These are phyloP conservation scores for Podocnemis expansa DNA, from an alignment of 2,113 vertebrate species.

Conservation along the genomic window DNA sequence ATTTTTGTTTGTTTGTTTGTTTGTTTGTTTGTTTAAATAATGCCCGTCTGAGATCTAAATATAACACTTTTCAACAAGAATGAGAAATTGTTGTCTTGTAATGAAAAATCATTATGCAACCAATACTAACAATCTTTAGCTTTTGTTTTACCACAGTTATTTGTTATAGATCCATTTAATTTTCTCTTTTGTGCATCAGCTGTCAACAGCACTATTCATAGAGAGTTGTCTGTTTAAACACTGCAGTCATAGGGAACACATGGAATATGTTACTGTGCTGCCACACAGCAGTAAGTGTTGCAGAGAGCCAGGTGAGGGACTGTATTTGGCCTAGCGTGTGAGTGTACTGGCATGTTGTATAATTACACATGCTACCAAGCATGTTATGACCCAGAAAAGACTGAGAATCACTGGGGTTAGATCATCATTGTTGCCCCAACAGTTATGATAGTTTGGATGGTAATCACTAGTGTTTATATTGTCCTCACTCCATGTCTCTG, in stretches of 20 bases:
- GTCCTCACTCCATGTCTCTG: neutral
- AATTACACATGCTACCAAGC: too few species aligned
- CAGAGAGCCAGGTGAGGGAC: too few species aligned
- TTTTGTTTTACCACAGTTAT: neutral
- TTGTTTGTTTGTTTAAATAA: neutral
- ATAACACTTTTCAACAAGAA: neutral
- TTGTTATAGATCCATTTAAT: neutral
- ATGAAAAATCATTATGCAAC: neutral
- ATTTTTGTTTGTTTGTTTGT: too few species aligned
- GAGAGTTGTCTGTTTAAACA: neutral
- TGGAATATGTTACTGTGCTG: too few species aligned
- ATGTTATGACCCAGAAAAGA: too few species aligned
- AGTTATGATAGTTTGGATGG: neutral
- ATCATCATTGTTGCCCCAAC: fast-evolving
- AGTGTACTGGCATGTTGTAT: too few species aligned
- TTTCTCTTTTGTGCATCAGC: neutral
- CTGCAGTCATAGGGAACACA: neutral
- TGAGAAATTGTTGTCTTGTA: neutral
- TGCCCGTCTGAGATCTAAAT: neutral
- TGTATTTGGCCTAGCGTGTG: too few species aligned
- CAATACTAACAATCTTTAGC: neutral
- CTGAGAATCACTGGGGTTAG: neutral
- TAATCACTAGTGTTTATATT: neutral
- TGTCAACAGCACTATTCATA: neutral
- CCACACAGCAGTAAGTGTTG: too few species aligned